phyloP scores from a whole-genome alignment of 2,113 vertebrate genomes.

The Nothocercus julius region DNA sequence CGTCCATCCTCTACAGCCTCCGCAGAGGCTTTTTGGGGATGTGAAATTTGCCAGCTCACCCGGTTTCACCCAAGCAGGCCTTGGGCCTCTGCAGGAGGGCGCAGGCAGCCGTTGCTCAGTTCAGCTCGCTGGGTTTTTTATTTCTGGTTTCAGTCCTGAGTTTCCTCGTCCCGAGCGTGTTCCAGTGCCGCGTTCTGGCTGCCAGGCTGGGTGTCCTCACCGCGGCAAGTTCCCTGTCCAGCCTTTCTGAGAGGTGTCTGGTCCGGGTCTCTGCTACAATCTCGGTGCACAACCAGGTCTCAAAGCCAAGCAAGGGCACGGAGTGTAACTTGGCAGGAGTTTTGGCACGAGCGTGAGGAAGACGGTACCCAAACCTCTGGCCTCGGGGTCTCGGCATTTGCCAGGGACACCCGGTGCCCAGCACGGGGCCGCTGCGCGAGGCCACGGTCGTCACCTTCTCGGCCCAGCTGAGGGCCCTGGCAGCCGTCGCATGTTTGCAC shows the following conservation, averaged over 20 bases:
- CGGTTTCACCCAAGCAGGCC: background rate
- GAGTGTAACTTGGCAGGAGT: background rate
- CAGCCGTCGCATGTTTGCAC: background rate
- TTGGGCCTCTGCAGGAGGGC: background rate
- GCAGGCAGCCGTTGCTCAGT: background rate
- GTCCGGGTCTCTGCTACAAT: background rate
- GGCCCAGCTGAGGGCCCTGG: background rate
- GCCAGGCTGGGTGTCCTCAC: background rate
- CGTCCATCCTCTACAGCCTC: background rate
- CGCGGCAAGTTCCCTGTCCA: accelerated
- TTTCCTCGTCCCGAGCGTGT: background rate
- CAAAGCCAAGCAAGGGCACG: background rate
- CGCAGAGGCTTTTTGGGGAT: background rate
- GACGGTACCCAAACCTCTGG: background rate
- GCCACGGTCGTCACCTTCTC: background rate
- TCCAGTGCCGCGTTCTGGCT: background rate
- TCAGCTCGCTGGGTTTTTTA: background rate
- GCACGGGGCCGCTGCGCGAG: background rate
- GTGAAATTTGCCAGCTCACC: background rate
- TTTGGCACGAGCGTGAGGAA: background rate
- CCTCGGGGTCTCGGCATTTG: background rate
- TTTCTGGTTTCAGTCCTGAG: background rate
- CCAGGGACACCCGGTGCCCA: accelerated
- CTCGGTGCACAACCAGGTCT: background rate
- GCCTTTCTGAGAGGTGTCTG: background rate